Base-by-base conservation (phyloP, 2,113 vertebrate genomes). In the Gambusia holbrooki region DNA sequence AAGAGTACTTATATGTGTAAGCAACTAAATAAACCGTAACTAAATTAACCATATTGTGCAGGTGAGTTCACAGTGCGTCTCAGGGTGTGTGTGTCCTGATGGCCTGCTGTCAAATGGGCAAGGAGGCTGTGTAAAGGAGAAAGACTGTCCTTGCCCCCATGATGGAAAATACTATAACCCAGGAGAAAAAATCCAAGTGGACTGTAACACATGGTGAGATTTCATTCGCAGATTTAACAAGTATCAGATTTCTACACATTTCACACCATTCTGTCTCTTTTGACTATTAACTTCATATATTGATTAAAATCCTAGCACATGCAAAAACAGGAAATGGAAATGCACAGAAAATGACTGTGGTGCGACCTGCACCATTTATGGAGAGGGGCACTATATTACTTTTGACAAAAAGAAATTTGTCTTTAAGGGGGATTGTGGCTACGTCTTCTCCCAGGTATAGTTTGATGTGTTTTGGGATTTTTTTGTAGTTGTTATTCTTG, bases 141-240 rank as follows among this genome's bases (percentile, higher is more conserved):
- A 94, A 0, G 32, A 94, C 1, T 99, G 98, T 71, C 95, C 96
- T 3, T 99, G 98, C 58, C 6, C 93, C 83, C 96, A 97, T 84
- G 95, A 96, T 6, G 96, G 94, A 66, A 89, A 91, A 66, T 89
- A 15, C 40, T 96, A 96, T 79, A 70, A 30, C 13, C 84, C 95
- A 19, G 97, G 96, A 71, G 69, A 96, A 67, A 93, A 77, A 25
- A 79, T 99, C 62, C 92, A 87, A 35, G 93, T 95, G 29, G 92
- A 96, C 66, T 99, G 98, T 89, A 99, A 99, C 72, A 96, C 84
- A 74, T 99, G 98, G 98, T 99, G 89, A 88, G 81, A 0, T 28
- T 13, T 51, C 14, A 32, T 33, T 8, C 5, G 32, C 5, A 17
- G 7, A 13, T 63, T 27, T 71, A 27, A 25, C 12, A 42, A 6